Evolutionary conservation across 1,140 invertebrate genomes (phyloP).

Genomic region (Caenorhabditis latens): DNA sequence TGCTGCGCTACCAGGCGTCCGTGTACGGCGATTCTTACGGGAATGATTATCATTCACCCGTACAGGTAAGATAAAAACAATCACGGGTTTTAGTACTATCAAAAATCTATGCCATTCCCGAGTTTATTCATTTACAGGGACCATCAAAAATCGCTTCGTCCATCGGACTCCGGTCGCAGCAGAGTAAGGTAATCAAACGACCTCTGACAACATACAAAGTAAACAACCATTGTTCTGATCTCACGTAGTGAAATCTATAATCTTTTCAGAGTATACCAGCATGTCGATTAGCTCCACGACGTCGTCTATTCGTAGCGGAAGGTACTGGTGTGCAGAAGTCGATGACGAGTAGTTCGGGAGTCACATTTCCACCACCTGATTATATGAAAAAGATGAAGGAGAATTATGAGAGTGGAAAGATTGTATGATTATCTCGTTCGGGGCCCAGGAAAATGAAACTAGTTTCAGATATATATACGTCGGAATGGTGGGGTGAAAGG

Average conservation of each 20-base stretch:
- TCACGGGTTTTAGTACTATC: neutral
- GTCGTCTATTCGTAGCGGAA: conserved; percentile 16
- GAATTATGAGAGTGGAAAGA: conserved; percentile 33
- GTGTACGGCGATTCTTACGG: conserved; percentile 48
- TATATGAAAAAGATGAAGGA: conserved; percentile 53
- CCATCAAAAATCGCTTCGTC: conserved; percentile 46
- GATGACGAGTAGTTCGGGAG: conserved; percentile 33
- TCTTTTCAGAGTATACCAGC: conserved; percentile 34
- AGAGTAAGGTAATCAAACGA: conserved; percentile 29
- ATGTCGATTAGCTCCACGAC: conserved; percentile 41
- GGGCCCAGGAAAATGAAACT: too few species aligned
- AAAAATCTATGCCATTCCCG: neutral
- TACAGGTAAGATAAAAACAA: conserved; percentile 10
- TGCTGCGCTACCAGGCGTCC: conserved; percentile 53
- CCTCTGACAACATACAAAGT: conserved; percentile 14
- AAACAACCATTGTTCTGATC: neutral
- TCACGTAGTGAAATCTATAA: neutral
- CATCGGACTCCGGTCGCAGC: conserved; percentile 49
- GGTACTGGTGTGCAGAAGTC: conserved; percentile 28
- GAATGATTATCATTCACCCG: conserved; percentile 37
- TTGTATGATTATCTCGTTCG: neutral
- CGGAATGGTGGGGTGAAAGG: neutral
- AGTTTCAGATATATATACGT: conserved; percentile 25
- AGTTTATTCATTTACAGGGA: neutral
- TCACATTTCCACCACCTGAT: conserved; percentile 38